Evolutionary conservation across 2,113 vertebrate species (phyloP).

Genomic region (Macroglossus sobrinus): DNA sequence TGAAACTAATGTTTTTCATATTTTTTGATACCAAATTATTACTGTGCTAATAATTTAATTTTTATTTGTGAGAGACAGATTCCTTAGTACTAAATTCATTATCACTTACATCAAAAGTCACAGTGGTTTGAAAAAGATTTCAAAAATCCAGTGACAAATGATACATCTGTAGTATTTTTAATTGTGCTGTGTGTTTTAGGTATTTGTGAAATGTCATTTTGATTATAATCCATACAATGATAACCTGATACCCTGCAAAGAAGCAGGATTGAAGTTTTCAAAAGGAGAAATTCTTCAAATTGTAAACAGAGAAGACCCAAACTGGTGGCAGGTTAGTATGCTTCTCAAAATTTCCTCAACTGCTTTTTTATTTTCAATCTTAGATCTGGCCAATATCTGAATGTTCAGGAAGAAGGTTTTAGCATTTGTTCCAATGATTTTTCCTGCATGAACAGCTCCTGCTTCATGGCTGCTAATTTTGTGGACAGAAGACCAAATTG

Average conservation of each 20-base stretch:
- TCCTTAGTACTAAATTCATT: slow-evolving; percentile 17
- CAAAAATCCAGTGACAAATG: not conserved
- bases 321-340: slow-evolving; percentile 97
- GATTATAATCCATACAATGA: slow-evolving; percentile 97
- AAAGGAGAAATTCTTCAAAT: slow-evolving; percentile 98
- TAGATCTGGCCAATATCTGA: slow-evolving; percentile 7
- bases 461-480: slow-evolving; percentile 40
- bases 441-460: slow-evolving; percentile 1
- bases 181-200: slow-evolving; percentile 82
- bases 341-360: not conserved
- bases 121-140: slow-evolving; percentile 10
- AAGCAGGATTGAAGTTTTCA: slow-evolving; percentile 95
- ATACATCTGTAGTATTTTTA: slow-evolving; percentile 53
- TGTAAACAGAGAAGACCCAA: slow-evolving; percentile 97
- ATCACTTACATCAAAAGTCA: slow-evolving; percentile 47
- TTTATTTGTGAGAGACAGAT: slow-evolving; percentile 47
- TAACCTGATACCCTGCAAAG: slow-evolving; percentile 98
- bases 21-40: not conserved
- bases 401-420: slow-evolving; percentile 10
- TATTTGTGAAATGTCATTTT: slow-evolving; percentile 97
- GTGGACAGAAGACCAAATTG: slow-evolving; percentile 31
- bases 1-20: not conserved
- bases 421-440: slow-evolving; percentile 23
- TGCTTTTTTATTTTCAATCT: slow-evolving; percentile 47
- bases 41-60: slow-evolving; percentile 19